These are phyloP conservation scores for Drosophila paulistorum DNA, from an alignment of 1,140 invertebrate species.

Conservation along the genomic window DNA sequence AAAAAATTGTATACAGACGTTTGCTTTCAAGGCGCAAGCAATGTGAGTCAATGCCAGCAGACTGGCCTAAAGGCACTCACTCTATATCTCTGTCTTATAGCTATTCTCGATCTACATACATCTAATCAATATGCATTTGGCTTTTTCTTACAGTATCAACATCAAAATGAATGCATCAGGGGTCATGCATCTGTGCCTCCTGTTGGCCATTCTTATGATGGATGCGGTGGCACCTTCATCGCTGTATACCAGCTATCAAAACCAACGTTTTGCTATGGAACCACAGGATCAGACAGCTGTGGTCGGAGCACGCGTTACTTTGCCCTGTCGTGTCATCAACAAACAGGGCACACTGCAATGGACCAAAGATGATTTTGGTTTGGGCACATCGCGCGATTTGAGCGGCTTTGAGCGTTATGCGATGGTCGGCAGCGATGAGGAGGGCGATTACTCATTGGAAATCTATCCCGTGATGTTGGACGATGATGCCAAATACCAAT, in stretches of 20 bases:
- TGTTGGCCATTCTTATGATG: slow-evolving; percentile 11
- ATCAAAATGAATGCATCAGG: slow-evolving; percentile 3
- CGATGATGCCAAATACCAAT: slow-evolving; percentile 91
- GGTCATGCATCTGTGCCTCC: slow-evolving; percentile 4
- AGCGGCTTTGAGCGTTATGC: slow-evolving; percentile 91
- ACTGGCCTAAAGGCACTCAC: not conserved
- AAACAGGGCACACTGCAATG: slow-evolving; percentile 91
- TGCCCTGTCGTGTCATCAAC: slow-evolving; percentile 89
- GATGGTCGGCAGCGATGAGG: slow-evolving; percentile 92
- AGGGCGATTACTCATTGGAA: slow-evolving; percentile 90
- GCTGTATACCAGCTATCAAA: slow-evolving; percentile 75
- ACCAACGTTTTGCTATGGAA: slow-evolving; percentile 91
- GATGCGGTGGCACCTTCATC: slow-evolving; percentile 28
- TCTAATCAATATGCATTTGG: not conserved
- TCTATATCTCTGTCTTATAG: too few relatives aligned
- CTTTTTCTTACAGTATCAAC: not conserved
- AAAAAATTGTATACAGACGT: not conserved
- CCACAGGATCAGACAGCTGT: slow-evolving; percentile 91
- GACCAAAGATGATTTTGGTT: slow-evolving; percentile 93
- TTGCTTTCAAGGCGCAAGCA: slow-evolving; percentile 29
- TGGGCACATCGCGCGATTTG: slow-evolving; percentile 90
- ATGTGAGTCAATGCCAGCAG: slow-evolving; percentile 13
- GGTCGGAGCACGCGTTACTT: slow-evolving; percentile 87
- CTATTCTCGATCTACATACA: not conserved
- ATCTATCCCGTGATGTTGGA: slow-evolving; percentile 90